Evolutionary conservation across 2,888 invertebrate species (phyloP).

Genomic region (Heliconius hortense): DNA sequence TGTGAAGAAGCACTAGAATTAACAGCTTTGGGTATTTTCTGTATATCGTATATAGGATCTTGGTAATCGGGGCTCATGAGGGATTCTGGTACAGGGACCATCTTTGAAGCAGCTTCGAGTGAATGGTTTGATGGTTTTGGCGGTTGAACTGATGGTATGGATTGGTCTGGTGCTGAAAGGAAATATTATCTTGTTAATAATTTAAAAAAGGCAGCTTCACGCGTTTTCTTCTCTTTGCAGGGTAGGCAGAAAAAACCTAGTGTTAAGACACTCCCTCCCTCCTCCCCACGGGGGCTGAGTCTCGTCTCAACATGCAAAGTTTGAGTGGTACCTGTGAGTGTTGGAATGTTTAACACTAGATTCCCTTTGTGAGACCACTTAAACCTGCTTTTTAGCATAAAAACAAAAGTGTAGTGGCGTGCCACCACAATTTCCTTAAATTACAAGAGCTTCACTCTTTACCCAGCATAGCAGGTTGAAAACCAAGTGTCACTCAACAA

Average conservation of each 20-base stretch:
- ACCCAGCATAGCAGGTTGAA: too few species aligned
- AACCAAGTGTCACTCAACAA: too few species aligned
- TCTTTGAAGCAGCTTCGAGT: constrained; percentile 90
- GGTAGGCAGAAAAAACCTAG: not conserved
- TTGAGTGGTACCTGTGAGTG: too few species aligned
- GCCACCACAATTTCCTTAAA: too few species aligned
- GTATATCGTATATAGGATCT: constrained; percentile 76
- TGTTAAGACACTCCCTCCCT: not conserved
- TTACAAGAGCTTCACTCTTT: too few species aligned
- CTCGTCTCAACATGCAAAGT: too few species aligned
- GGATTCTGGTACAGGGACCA: constrained; percentile 93
- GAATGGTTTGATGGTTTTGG: constrained; percentile 78
- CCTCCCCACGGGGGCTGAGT: too few species aligned
- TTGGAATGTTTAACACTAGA: too few species aligned
- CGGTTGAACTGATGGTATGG: constrained; percentile 26
- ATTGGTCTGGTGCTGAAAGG: not conserved
- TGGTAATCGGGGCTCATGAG: constrained; percentile 92
- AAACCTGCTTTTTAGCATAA: too few species aligned
- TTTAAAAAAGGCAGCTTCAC: too few species aligned
- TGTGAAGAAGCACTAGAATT: constrained; percentile 58
- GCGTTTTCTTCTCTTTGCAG: not conserved
- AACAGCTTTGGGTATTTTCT: constrained; percentile 62
- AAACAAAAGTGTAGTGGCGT: too few species aligned
- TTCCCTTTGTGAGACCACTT: too few species aligned
- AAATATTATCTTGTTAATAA: not conserved